These are phyloP conservation scores for Puffinus mauretanicus DNA, from an alignment of 2,113 vertebrate genomes.

Conservation along the genomic window DNA sequence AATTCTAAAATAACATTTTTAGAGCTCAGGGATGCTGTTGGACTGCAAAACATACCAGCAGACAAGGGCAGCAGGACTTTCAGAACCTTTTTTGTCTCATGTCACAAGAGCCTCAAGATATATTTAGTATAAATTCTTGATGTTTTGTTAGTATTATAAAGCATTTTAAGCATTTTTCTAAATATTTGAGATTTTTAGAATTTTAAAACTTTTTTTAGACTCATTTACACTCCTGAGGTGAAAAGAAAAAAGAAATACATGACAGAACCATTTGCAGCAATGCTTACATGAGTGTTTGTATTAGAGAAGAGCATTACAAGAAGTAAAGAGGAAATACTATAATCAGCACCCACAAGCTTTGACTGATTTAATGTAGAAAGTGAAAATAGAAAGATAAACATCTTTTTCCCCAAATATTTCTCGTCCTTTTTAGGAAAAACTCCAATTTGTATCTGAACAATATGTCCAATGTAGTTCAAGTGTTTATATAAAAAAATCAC, in stretches of 20 bases:
- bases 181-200: not conserved
- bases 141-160: not conserved
- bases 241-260: not conserved
- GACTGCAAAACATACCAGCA: not conserved
- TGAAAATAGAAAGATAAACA: not conserved
- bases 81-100: not conserved
- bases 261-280: not conserved
- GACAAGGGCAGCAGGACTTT: not conserved
- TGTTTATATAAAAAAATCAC: not conserved
- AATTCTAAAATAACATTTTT: not conserved
- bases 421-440: not conserved
- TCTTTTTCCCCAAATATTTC: not conserved
- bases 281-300: not conserved
- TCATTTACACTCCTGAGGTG: not conserved
- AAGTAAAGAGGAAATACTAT: constrained; percentile 44
- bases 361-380: not conserved
- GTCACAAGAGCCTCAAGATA: not conserved
- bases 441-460: not conserved
- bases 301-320: not conserved
- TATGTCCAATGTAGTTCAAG: not conserved
- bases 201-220: not conserved
- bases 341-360: not conserved
- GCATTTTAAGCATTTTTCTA: not conserved
- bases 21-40: not conserved
- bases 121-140: not conserved